These are phyloP conservation scores for Chlorocebus sabaeus DNA, from an alignment of 2,113 vertebrate species.

Conservation along the genomic window DNA sequence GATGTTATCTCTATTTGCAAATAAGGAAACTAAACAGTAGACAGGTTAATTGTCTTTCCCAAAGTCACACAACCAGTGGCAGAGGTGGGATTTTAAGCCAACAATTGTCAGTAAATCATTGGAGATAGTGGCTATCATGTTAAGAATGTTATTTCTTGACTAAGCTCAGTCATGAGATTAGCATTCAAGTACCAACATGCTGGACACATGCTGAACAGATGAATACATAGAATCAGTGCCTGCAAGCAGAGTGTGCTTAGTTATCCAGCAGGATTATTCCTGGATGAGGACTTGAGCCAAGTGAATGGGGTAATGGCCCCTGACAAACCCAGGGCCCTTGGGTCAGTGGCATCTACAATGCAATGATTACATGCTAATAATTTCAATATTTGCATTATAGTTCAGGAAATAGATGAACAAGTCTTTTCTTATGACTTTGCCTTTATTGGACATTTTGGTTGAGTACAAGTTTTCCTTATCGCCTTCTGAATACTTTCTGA, in stretches of 20 bases:
- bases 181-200: background rate
- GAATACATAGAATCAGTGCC: background rate
- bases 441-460: conserved; percentile 33
- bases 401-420: background rate
- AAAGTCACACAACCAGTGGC: background rate
- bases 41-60: background rate
- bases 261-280: background rate
- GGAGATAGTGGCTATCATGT: background rate
- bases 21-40: background rate
- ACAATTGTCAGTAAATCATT: background rate
- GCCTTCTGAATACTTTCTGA: conserved; percentile 6
- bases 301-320: background rate
- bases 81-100: background rate
- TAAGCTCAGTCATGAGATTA: conserved; percentile 1
- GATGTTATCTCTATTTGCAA: background rate
- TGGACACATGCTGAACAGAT: conserved; percentile 5
- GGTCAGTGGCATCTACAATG: background rate
- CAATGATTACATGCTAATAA: background rate
- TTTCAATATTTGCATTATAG: background rate
- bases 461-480: background rate
- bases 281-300: background rate
- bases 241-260: background rate
- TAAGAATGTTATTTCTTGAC: background rate
- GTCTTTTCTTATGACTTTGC: background rate
- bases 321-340: background rate